Conservation (phyloP, 2,888 invertebrate species). For the Machimus atricapillus region DNA sequence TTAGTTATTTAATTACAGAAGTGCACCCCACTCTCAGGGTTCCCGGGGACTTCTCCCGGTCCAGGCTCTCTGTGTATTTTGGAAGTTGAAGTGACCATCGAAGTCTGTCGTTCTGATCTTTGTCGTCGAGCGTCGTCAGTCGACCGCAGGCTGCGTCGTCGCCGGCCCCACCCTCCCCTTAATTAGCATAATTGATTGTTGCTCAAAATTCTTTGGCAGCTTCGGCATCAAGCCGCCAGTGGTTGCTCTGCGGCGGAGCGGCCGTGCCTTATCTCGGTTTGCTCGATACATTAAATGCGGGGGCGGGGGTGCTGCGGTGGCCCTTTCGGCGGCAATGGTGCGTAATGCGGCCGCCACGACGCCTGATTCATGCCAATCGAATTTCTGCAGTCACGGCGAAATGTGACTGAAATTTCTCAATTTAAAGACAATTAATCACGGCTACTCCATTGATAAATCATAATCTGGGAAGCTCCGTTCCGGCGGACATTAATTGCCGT, state of each 20-base stretch:
- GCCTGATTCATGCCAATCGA: background rate
- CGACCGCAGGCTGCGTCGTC: background rate
- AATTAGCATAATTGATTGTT: slow-evolving; percentile 23
- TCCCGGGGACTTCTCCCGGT: background rate
- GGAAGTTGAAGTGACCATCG: background rate
- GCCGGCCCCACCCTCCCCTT: background rate
- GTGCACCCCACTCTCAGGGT: background rate
- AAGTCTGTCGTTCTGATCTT: background rate
- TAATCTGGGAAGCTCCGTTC: background rate
- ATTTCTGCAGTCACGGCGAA: background rate
- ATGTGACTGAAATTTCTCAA: background rate
- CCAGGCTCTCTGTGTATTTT: background rate
- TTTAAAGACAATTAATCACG: slow-evolving; percentile 4
- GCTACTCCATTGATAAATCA: background rate
- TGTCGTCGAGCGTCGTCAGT: background rate
- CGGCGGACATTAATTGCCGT: background rate
- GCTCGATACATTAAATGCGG: background rate
- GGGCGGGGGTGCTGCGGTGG: background rate
- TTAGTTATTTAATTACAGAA: slow-evolving; percentile 21
- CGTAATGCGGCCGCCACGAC: background rate
- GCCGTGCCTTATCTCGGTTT: background rate
- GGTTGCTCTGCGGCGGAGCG: background rate
- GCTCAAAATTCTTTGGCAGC: slow-evolving; percentile 13
- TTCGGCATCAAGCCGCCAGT: background rate
- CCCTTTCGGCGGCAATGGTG: background rate